Evolutionary conservation across 2,797 vertebrate species (phyloP).

Genomic region (Pangasius sanitwongsei): DNA sequence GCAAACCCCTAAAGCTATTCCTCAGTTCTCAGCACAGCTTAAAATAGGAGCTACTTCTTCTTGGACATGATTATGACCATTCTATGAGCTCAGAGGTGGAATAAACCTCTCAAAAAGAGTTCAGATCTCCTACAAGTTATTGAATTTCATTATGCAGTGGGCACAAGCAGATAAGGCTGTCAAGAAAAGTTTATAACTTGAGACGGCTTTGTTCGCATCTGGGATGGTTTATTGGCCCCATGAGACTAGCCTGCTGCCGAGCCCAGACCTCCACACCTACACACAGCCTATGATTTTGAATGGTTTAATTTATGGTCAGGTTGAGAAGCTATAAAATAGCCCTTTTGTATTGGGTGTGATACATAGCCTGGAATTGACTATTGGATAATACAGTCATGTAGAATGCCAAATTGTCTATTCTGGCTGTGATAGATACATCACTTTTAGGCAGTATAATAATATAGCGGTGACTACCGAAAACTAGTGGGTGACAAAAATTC

Average conservation of each 20-base stretch:
- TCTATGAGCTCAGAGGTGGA: not conserved
- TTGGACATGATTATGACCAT: not conserved
- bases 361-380: not conserved
- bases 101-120: constrained; percentile 20
- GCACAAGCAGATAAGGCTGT: constrained; percentile 22
- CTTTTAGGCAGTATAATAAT: not conserved
- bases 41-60: not conserved
- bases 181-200: constrained; percentile 23
- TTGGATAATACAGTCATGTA: not conserved
- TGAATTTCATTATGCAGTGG: constrained; percentile 9
- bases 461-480: not conserved
- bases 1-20: not conserved
- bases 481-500: not conserved
- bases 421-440: not conserved
- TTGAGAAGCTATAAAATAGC: not conserved
- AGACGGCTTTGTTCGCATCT: constrained; percentile 1
- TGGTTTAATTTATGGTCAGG: not conserved
- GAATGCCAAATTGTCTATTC: not conserved
- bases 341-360: not conserved
- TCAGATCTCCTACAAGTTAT: constrained; percentile 29
- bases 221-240: constrained; percentile 14
- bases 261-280: constrained; percentile 5
- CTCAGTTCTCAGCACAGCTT: not conserved
- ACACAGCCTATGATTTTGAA: not conserved
- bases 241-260: constrained; percentile 6